Conservation (phyloP, 2,113 vertebrate genomes). For the Takifugu bimaculatus region DNA sequence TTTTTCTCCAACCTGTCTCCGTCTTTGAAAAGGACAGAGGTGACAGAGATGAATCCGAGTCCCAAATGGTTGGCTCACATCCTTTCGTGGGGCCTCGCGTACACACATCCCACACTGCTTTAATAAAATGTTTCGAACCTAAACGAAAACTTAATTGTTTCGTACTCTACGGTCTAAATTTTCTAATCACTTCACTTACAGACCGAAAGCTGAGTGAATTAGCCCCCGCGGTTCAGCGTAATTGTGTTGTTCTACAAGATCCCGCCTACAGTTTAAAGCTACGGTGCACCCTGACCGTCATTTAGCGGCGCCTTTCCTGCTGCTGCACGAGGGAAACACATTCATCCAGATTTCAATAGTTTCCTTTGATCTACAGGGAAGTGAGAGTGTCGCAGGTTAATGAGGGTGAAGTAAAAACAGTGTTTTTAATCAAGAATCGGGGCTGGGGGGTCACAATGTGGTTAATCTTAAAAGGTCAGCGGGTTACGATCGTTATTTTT, state of each 20-base stretch:
- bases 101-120: neutral
- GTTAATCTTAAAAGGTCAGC: constrained; percentile 46
- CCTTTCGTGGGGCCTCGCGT: neutral
- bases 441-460: constrained; percentile 26
- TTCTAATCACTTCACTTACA: neutral
- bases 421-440: constrained; percentile 30
- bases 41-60: constrained; percentile 23
- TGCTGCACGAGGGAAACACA: neutral
- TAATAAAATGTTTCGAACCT: neutral
- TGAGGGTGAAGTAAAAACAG: constrained; percentile 32
- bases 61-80: constrained; percentile 16
- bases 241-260: neutral
- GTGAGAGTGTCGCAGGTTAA: too few relatives aligned
- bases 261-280: neutral
- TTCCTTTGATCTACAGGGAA: too few relatives aligned
- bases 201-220: constrained; percentile 1
- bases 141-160: constrained; percentile 1
- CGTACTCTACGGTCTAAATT: neutral
- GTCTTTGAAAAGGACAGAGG: constrained; percentile 2
- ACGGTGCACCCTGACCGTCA: neutral
- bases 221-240: neutral
- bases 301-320: neutral
- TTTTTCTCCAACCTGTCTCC: constrained; percentile 30
- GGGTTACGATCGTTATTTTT: constrained; percentile 58
- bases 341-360: too few relatives aligned